Evolutionary conservation across 2,113 vertebrate genomes (phyloP).

Genomic region (Grus americana): DNA sequence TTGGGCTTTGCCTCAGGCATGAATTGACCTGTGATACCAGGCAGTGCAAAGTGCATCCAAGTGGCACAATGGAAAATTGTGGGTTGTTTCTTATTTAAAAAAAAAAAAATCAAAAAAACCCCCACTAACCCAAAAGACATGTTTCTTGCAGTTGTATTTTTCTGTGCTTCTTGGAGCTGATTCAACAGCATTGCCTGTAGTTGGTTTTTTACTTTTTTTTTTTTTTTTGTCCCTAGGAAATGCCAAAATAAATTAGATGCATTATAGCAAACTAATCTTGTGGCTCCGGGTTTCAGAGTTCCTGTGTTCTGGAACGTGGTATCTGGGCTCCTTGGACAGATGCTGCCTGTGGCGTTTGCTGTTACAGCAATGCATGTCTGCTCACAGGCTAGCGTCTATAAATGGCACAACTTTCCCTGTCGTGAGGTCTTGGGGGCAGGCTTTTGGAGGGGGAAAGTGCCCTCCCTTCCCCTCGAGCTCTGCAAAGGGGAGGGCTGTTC

Average conservation of each 20-base stretch:
- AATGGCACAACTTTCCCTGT: background rate
- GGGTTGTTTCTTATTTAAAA: background rate
- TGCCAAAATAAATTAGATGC: background rate
- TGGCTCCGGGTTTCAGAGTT: rapidly evolving
- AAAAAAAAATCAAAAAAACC: background rate
- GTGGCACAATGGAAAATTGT: background rate
- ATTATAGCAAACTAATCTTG: background rate
- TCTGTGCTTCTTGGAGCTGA: background rate
- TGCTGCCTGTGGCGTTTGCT: background rate
- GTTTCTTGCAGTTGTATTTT: background rate
- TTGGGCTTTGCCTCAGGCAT: background rate
- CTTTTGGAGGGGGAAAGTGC: background rate
- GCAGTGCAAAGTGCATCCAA: background rate
- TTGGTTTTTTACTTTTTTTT: background rate
- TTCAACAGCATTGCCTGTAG: background rate
- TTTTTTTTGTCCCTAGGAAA: background rate
- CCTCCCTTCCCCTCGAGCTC: rapidly evolving
- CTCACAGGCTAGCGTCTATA: background rate
- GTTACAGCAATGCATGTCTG: background rate
- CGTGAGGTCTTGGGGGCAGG: rapidly evolving
- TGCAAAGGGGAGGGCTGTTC: background rate
- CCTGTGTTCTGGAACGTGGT: background rate
- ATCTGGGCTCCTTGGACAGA: background rate
- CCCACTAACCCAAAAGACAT: background rate
- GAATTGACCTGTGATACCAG: background rate